Base-by-base conservation (phyloP, 2,797 vertebrate species). In the Argya squamiceps region DNA sequence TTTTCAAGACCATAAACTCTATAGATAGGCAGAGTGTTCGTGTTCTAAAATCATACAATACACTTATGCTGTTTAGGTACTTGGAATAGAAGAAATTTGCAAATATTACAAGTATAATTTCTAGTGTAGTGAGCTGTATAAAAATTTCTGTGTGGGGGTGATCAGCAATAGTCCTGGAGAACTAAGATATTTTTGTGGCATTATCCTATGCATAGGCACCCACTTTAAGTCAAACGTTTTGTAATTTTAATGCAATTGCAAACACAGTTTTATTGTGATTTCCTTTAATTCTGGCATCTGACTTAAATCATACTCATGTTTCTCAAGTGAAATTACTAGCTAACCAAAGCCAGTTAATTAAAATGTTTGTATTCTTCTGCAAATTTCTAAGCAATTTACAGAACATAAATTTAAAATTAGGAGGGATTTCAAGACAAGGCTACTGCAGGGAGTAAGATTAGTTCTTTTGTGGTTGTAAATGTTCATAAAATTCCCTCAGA, bases 211-310 rank as follows among this genome's bases (percentile, higher is more conserved):
- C 27, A 46, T 55, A 91, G 37, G 26, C 34, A 96, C 46, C 30
- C 56, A 87, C 23, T 93, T 92, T 76, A 68, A 56, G 27, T 46
- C 53, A 74, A 81, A 17, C 15, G 47, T 93, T 93, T 94, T 74
- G 27, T 77, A 89, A 88, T 95, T 94, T 94, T 93, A 94, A 87
- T 83, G 52, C 75, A 92, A 93, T 88, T 86, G 29, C 60, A 88
- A 93, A 82, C 43, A 76, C 62, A 91, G 29, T 52, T 96, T 92
- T 87, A 5, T 46, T 91, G 37, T 88, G 63, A 95, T 88, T 96
- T 94, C 82, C 85, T 91, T 76, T 58, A 93, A 50, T 9, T 80
- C 62, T 52, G 92, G 27, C 80, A 78, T 96, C 87, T 97, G 68
- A 92, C 55, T 93, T 97, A 83, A 96, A 84, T 95, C 36, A 90